Evolutionary conservation across 1,140 invertebrate species (phyloP).

Genomic region (Drosophila kepulauana): DNA sequence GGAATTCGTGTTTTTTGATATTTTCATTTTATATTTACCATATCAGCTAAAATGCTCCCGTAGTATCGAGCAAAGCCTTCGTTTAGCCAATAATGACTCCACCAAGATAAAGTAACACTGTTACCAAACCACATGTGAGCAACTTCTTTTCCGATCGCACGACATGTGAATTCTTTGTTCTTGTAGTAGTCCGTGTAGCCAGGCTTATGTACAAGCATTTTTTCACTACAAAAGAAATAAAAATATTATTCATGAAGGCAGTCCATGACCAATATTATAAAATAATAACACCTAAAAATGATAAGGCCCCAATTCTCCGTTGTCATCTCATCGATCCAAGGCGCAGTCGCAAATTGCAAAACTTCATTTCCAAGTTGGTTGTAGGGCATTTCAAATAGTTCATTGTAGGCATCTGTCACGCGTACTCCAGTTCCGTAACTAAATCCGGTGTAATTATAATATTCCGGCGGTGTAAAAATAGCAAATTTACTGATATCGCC

Average conservation of each 20-base stretch:
- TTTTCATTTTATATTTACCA: slow-evolving; percentile 7
- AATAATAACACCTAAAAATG: slow-evolving; percentile 86
- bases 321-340: slow-evolving; percentile 91
- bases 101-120: slow-evolving; percentile 89
- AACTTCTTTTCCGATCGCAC: slow-evolving; percentile 88
- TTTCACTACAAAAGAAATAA: slow-evolving; percentile 42
- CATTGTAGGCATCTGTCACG: slow-evolving; percentile 85
- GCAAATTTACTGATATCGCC: slow-evolving; percentile 70
- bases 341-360: slow-evolving; percentile 90
- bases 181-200: slow-evolving; percentile 68
- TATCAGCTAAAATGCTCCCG: slow-evolving; percentile 86
- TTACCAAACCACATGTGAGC: slow-evolving; percentile 90
- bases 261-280: not conserved
- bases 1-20: not conserved
- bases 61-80: slow-evolving; percentile 90
- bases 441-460: slow-evolving; percentile 87
- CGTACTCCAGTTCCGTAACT: slow-evolving; percentile 86
- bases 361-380: slow-evolving; percentile 84
- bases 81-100: slow-evolving; percentile 89
- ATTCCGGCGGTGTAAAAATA: slow-evolving; percentile 89
- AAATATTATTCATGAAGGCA: too few species aligned
- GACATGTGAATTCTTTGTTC: slow-evolving; percentile 85
- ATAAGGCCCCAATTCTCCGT: slow-evolving; percentile 93
- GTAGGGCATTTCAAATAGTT: slow-evolving; percentile 85
- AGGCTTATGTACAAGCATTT: slow-evolving; percentile 50